Base-by-base conservation (phyloP, 2,113 vertebrate species). In the Onychostruthus taczanowskii region DNA sequence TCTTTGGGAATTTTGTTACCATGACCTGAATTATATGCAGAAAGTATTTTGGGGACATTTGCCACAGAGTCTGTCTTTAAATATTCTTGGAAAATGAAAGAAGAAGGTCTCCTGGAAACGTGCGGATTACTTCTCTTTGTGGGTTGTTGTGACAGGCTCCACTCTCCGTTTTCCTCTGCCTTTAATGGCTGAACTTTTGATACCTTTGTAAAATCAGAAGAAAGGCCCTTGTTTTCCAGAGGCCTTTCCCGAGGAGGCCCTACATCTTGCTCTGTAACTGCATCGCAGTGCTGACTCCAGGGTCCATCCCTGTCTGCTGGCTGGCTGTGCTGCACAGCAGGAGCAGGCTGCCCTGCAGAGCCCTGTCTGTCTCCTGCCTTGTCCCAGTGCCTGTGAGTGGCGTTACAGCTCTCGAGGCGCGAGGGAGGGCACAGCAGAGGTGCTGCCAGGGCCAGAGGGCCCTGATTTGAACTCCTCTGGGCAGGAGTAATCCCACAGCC, bases 21-120 rank as follows among this genome's bases (percentile, higher is more conserved):
- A 2, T 97, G 84, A 79, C 93, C 59, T 49, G 90, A 80, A 69
- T 75, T 72, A 28, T n/a, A 91, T 44, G 73, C 96, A 16, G 97
- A 97, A 94, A 97, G 89, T 2, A 93, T 91, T 88, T 97, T 82
- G 68, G 92, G 86, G 19, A 79, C 16, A 13, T 69, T 64, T 0
- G 2, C 70, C 64, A 67, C 68, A 16, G 90, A 92, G 37, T 72
- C 76, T 28, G 92, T 95, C 84, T 82, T 97, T 43, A 96, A 91
- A 78, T 96, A 96, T 55, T 98, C 98, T 8, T 96, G 87, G 35
- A 98, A 96, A 93, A 96, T 97, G 35, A 91, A 84, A 8, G 90
- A 94, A 39, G 97, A 97, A 44, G 97, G 97, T 84, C 83, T 96
- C 70, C 84, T 97, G 59, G 79, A 90, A 77, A 94, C 2, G 13